Conservation (phyloP, 2,797 vertebrate species). For the Sebastes reedi region DNA sequence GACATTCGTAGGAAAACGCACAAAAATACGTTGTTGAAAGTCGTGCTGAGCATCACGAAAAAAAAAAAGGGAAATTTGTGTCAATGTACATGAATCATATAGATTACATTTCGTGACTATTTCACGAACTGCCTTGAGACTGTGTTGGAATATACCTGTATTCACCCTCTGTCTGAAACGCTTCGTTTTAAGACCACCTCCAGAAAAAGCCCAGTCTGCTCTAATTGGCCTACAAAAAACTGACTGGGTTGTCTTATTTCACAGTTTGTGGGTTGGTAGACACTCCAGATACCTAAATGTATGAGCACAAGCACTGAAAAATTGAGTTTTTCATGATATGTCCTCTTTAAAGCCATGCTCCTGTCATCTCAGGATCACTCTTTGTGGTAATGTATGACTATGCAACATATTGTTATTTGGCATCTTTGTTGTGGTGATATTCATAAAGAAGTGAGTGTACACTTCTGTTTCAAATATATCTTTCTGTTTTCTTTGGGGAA, state of each 20-base stretch:
- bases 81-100: no score
- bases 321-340: not conserved
- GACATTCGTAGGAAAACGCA: fast-evolving
- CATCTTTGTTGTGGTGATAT: conserved; percentile 20
- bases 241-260: no score
- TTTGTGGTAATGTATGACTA: conserved; percentile 13
- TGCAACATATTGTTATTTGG: not conserved
- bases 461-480: conserved; percentile 17
- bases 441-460: conserved; percentile 8
- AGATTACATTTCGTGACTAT: fast-evolving
- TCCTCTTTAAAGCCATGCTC: not conserved
- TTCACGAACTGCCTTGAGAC: not conserved
- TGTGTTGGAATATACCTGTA: not conserved
- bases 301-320: not conserved
- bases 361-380: conserved; percentile 9
- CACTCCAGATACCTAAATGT: no score
- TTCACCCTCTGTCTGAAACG: not conserved
- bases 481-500: conserved; percentile 28
- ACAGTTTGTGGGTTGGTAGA: no score
- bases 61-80: no score
- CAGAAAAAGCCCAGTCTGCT: not conserved
- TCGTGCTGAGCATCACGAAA: no score
- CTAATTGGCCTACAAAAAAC: not conserved
- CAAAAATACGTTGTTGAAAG: no score
- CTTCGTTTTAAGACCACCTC: not conserved